phyloP scores from a whole-genome alignment of 2,113 vertebrate genomes.

The Pelobates fuscus region DNA sequence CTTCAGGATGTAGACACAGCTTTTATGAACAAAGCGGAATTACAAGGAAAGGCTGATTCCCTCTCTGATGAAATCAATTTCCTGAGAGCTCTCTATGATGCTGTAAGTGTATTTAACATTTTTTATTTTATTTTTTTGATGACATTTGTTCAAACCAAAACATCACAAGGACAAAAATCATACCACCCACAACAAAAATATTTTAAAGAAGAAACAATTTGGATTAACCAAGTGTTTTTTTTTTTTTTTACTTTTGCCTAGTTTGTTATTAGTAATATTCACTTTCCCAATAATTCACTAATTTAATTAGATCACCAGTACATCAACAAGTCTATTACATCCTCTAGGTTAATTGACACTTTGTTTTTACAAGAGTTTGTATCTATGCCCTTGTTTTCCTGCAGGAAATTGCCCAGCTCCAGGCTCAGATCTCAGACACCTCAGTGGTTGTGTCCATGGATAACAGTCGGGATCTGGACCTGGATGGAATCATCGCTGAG shows the following conservation, averaged over 20 bases:
- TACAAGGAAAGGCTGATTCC: slow-evolving; percentile 71
- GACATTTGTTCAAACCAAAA: no score
- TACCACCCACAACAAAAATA: no score
- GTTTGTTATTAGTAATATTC: no score
- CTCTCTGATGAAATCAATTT: slow-evolving; percentile 81
- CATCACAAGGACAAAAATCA: no score
- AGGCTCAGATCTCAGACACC: slow-evolving; percentile 73
- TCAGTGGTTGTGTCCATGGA: slow-evolving; percentile 79
- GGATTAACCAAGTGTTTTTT: not conserved
- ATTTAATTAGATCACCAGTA: no score
- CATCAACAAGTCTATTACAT: no score
- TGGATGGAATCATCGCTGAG: slow-evolving; percentile 75
- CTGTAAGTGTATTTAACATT: slow-evolving; percentile 62
- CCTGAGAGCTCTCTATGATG: slow-evolving; percentile 71
- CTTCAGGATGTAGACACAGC: slow-evolving; percentile 80
- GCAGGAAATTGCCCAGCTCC: slow-evolving; percentile 75
- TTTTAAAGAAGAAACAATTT: not conserved
- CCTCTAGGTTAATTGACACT: no score
- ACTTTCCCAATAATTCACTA: no score
- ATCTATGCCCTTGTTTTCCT: no score
- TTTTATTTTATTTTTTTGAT: not conserved
- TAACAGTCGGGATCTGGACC: slow-evolving; percentile 75
- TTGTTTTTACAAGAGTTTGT: no score
- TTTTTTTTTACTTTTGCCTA: no score
- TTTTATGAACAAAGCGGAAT: slow-evolving; percentile 78